Evolutionary conservation across 2,888 invertebrate genomes (phyloP).

Genomic region (Ectemnius lituratus): DNA sequence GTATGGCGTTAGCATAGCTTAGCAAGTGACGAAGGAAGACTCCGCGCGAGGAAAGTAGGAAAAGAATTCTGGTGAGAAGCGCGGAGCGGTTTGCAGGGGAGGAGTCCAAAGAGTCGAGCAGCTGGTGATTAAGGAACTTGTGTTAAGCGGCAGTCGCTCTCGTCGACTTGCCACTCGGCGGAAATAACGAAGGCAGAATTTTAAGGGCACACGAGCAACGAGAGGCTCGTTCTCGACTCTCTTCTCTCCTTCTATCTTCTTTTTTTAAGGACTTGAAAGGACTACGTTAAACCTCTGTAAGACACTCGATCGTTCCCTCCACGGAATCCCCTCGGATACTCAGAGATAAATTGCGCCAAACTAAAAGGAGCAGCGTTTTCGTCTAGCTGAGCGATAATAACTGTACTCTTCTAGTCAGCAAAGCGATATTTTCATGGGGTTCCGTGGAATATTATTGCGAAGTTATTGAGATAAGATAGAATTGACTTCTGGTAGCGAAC

Average conservation of each 20-base stretch:
- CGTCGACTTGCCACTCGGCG: conserved; percentile 25
- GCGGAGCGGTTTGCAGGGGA: not conserved
- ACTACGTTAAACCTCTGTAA: conserved; percentile 24
- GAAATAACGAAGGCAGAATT: conserved; percentile 29
- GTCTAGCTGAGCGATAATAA: too few relatives aligned
- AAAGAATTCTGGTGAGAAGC: not conserved
- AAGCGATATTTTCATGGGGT: not conserved
- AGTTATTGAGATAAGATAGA: too few relatives aligned
- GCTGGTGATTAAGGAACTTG: conserved; percentile 32
- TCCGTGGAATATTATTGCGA: not conserved
- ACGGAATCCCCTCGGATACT: too few relatives aligned
- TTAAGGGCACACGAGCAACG: conserved; percentile 31
- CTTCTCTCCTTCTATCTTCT: conserved; percentile 13
- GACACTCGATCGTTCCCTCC: conserved; percentile 19
- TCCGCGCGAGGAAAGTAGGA: too few relatives aligned
- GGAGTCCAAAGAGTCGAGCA: conserved; percentile 56
- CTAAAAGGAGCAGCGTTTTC: too few relatives aligned
- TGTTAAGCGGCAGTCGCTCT: conserved; percentile 36
- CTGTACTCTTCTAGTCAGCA: too few relatives aligned
- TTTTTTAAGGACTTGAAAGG: conserved; percentile 8
- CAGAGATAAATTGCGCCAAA: too few relatives aligned
- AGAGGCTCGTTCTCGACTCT: conserved; percentile 31
- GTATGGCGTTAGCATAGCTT: conserved; percentile 43
- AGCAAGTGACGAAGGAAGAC: not conserved
- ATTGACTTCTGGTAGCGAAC: too few relatives aligned